phyloP scores from a whole-genome alignment of 2,113 vertebrate genomes.

The Syngnathus floridae region DNA sequence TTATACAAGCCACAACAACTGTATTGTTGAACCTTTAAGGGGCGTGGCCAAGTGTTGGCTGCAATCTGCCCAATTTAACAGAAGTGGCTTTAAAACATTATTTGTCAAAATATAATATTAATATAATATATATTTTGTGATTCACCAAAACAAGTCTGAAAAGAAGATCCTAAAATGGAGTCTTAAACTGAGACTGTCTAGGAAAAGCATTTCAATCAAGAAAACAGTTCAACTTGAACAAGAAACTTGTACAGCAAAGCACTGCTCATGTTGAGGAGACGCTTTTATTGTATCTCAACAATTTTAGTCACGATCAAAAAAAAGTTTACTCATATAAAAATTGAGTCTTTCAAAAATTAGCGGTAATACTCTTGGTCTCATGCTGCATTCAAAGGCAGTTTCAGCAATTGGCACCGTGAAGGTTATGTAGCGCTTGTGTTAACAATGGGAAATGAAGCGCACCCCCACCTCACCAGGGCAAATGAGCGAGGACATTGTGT shows the following conservation, averaged over 20 bases:
- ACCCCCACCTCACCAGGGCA: background rate
- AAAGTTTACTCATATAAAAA: background rate
- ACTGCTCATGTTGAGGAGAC: background rate
- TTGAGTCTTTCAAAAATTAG: background rate
- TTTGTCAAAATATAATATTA: background rate
- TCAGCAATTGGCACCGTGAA: conserved; percentile 4
- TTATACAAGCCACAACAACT: background rate
- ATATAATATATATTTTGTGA: no score
- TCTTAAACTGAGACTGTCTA: background rate
- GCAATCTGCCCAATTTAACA: background rate
- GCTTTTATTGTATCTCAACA: background rate
- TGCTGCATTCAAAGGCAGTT: background rate
- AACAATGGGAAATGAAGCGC: conserved; percentile 35
- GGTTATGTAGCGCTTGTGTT: conserved; percentile 19
- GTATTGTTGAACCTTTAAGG: background rate
- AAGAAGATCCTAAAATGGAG: background rate
- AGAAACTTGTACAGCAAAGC: background rate
- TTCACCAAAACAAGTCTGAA: no score
- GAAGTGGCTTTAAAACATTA: no score
- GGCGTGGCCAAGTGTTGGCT: background rate
- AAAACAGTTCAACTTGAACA: background rate
- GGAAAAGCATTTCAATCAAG: background rate
- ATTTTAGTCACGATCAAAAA: background rate
- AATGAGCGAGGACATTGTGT: conserved; percentile 10
- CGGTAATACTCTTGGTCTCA: background rate